Base-by-base conservation (phyloP, 2,797 vertebrate species). In the Centropyge bicolor region DNA sequence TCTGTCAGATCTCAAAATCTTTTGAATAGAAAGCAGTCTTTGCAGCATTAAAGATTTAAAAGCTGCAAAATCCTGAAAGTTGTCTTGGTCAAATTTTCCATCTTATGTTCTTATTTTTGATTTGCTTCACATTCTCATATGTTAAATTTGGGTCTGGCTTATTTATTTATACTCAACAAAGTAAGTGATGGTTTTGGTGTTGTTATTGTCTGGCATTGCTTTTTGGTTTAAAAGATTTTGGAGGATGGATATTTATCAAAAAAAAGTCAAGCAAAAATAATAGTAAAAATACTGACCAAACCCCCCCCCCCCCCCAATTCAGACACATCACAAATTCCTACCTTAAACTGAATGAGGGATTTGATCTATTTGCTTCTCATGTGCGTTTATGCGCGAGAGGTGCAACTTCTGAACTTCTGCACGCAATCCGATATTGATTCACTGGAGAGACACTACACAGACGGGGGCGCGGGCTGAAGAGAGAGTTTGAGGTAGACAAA, bases 401-500 rank as follows among this genome's bases (percentile, higher is more conserved):
- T 79, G 46, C 36, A 86, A 85, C 77, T 81, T 81, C 46, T 86
- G 69, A 88, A 74, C 71, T 48, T 68, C 3, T 17, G 40, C 64
- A 36, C 2, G 3, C 66, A 61, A 24, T 66, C 64, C 72, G 67
- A 63, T 86, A 83, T 88, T 41, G 78, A 90, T 86, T 87, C 74
- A 70, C 60, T 5, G 3, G 66, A 82, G 74, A 89, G 80, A 80
- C 83, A 22, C 70, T 57, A 63, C 77, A 76, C 67, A 83, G 81
- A 83, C 13, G 16, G 73, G 78, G 70, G 81, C 5, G 17, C 27
- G 13, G 27, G 68, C 67, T 27, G 60, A 70, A 68, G 85, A 75
- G 76, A 52, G 78, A 71, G 76, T 70, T 63, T 59, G 86, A 79
- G 83, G 92, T 85, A 89, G 91, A 96, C 94, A 95, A 95, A 96